Evolutionary conservation across 2,888 invertebrate genomes (phyloP).

Genomic region (Trichopria drosophilae): DNA sequence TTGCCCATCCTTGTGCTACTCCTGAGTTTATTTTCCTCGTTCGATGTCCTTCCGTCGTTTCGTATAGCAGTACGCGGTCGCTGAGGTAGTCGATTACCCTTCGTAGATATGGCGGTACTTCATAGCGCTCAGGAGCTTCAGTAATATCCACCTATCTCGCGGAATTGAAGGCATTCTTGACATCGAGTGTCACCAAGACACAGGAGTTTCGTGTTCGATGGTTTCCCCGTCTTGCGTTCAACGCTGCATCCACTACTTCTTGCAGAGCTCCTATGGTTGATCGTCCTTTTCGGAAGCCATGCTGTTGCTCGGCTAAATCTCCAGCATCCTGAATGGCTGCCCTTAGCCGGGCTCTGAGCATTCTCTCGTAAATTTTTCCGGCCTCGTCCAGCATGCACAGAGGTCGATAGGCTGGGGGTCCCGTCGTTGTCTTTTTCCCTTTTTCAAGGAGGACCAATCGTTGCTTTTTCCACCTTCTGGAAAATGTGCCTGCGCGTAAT

Average conservation of each 20-base stretch:
- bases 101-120: neutral
- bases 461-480: too few species aligned
- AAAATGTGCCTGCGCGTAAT: too few species aligned
- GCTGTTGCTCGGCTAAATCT: conserved; percentile 28
- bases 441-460: conserved; percentile 29
- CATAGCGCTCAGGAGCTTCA: neutral
- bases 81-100: neutral
- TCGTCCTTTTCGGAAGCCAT: conserved; percentile 30
- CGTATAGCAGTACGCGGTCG: neutral
- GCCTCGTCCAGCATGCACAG: conserved; percentile 28
- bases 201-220: conserved; percentile 16
- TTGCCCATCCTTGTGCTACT: too few species aligned
- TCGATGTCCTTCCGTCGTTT: conserved; percentile 1
- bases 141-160: conserved; percentile 24
- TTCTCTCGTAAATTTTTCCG: conserved; percentile 33
- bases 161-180: conserved; percentile 30
- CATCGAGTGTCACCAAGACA: conserved; percentile 26
- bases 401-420: conserved; percentile 27
- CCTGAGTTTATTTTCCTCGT: too few species aligned
- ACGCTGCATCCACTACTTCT: conserved; percentile 24
- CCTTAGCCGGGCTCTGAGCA: conserved; percentile 30
- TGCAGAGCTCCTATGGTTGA: conserved; percentile 29
- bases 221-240: conserved; percentile 13
- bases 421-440: too few species aligned
- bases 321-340: conserved; percentile 27